Evolutionary conservation across 1,140 invertebrate species (phyloP).

Genomic region (Thaumatotibia leucotreta): DNA sequence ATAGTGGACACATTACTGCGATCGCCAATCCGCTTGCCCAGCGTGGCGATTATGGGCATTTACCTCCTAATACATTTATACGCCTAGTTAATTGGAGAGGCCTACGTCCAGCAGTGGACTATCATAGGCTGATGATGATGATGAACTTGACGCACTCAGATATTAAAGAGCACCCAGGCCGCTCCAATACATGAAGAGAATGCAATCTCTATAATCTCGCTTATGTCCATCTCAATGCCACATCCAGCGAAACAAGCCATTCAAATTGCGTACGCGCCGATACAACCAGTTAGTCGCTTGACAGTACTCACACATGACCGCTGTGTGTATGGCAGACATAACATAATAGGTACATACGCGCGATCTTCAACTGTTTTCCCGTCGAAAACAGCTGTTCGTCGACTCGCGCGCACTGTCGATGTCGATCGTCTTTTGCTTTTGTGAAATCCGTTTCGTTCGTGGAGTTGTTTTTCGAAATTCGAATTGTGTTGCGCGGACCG

Average conservation of each 20-base stretch:
- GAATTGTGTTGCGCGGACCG: not conserved
- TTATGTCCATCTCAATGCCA: not conserved
- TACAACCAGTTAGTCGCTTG: not conserved
- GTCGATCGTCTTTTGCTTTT: not conserved
- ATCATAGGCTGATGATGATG: too few relatives aligned
- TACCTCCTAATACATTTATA: too few relatives aligned
- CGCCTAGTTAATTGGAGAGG: too few relatives aligned
- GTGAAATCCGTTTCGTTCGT: too few relatives aligned
- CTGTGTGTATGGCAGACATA: not conserved
- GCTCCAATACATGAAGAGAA: too few relatives aligned
- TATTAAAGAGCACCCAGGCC: too few relatives aligned
- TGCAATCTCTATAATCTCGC: not conserved
- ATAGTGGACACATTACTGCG: too few relatives aligned
- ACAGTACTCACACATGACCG: not conserved
- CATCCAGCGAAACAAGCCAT: not conserved
- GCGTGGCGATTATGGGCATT: too few relatives aligned
- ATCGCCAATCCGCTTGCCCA: too few relatives aligned
- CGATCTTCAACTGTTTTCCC: not conserved
- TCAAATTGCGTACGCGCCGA: not conserved
- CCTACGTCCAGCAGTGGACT: too few relatives aligned
- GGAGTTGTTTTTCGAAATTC: not conserved
- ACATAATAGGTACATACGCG: too few relatives aligned
- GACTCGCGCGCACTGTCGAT: not conserved
- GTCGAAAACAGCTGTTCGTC: not conserved
- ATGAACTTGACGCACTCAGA: too few relatives aligned